Evolutionary conservation across 2,113 vertebrate genomes (phyloP), one percentile per base, ranked within the genome.

Genomic region (Asarcornis scutulata): DNA sequence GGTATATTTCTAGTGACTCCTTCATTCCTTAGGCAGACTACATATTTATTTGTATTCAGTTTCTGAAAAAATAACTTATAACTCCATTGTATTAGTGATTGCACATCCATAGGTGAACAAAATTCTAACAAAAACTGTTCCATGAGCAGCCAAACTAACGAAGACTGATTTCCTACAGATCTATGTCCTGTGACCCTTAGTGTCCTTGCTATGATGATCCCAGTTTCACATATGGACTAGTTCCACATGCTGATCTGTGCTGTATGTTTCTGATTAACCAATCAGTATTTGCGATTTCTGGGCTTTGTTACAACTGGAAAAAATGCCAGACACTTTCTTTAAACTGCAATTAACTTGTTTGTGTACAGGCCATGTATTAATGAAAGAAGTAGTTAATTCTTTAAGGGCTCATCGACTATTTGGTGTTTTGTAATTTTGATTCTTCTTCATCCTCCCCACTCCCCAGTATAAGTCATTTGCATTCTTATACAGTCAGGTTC

Each of bases 281-380:
- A 75, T 95, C 93, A 91, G 90, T 86, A 46, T 83, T 83, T 92
- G 58, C 74, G 88, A 73, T 94, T 96, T 93, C 90, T 96, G 71
- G 93, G 80, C 95, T 94, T 92, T 96, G 73, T 84, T 92, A 92
- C 92, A 97, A 92, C 72, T 92, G 77, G 88, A 88, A 75, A 79
- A 95, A 86, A 58, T 89, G 73, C 80, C 80, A 93, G 77, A 84
- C 53, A 76, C 86, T 95, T 91, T 86, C 88, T 93, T 96, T 86
- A 92, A 96, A 88, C 66, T 88, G 77, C 66, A 94, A 75, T 95
- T 96, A 93, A 72, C 64, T 83, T 94, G 76, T 95, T 86, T 96
- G 73, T 96, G 80, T 94, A 84, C 34, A 69, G 83, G 36, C 88
- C 58, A 75, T 81, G 53, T 92, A 81, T 73, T 36, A 2, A 56